Evolutionary conservation across 2,113 vertebrate species (phyloP).

Genomic region (Picathartes gymnocephalus): DNA sequence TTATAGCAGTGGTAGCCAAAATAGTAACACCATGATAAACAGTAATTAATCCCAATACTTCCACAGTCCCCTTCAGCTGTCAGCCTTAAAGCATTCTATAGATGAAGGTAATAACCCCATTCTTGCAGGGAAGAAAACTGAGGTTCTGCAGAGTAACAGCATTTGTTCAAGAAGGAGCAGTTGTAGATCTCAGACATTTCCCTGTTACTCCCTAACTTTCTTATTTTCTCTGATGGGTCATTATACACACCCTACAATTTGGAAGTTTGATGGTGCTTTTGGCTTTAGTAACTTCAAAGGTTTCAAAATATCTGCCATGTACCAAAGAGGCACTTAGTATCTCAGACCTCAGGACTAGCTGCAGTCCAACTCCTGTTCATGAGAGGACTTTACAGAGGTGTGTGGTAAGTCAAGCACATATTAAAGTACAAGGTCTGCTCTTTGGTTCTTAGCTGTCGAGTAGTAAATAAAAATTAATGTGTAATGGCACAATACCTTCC

Average conservation of each 20-base stretch:
- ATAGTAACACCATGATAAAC: background rate
- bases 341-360: background rate
- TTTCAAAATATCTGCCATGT: background rate
- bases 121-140: background rate
- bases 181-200: background rate
- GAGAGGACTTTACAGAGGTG: background rate
- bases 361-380: background rate
- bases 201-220: background rate
- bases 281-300: background rate
- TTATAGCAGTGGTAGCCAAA: background rate
- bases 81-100: background rate
- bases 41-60: background rate
- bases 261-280: background rate
- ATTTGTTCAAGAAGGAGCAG: background rate
- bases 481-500: background rate
- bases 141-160: background rate
- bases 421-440: background rate
- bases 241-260: background rate
- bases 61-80: background rate
- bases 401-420: background rate
- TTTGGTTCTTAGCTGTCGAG: background rate
- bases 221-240: background rate
- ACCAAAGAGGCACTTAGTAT: background rate
- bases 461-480: background rate
- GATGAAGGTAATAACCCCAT: background rate